Evolutionary conservation across 53 echinoderm and acorn worm species (phyloP).

Genomic region (Mesocentrotus franciscanus): DNA sequence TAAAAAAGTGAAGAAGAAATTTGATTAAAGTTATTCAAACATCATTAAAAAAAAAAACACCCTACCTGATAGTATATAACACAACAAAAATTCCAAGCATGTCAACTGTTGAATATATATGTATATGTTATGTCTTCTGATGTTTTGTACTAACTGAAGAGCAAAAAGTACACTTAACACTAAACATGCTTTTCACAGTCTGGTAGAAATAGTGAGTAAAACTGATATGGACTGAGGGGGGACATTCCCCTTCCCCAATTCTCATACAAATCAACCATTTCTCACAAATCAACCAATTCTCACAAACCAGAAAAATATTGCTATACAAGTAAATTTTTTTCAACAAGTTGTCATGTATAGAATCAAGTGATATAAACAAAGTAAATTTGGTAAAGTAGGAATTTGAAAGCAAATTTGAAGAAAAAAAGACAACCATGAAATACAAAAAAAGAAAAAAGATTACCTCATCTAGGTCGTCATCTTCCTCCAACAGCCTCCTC

Average conservation of each 20-base stretch:
- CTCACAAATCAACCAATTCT: not conserved
- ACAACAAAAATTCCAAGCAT: no score
- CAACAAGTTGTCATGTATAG: not conserved
- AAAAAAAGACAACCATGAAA: no score
- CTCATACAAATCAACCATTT: not conserved
- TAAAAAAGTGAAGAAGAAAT: not conserved
- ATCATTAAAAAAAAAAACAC: not conserved
- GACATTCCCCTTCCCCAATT: no score
- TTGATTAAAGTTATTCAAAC: not conserved
- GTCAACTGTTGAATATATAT: no score
- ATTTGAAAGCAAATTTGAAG: not conserved
- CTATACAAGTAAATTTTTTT: no score
- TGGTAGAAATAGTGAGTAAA: no score
- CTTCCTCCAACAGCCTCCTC: constrained; percentile 79
- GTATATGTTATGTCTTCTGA: not conserved
- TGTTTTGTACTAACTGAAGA: not conserved
- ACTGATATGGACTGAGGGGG: no score
- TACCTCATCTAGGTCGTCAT: constrained; percentile 76
- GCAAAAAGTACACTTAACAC: not conserved
- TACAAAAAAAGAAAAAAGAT: no score
- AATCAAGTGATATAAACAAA: not conserved
- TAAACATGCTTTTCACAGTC: no score
- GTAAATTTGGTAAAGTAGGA: not conserved
- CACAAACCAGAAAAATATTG: not conserved
- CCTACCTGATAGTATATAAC: no score